Conservation (phyloP, 2,797 vertebrate species). For the Fistularia commersonii region DNA sequence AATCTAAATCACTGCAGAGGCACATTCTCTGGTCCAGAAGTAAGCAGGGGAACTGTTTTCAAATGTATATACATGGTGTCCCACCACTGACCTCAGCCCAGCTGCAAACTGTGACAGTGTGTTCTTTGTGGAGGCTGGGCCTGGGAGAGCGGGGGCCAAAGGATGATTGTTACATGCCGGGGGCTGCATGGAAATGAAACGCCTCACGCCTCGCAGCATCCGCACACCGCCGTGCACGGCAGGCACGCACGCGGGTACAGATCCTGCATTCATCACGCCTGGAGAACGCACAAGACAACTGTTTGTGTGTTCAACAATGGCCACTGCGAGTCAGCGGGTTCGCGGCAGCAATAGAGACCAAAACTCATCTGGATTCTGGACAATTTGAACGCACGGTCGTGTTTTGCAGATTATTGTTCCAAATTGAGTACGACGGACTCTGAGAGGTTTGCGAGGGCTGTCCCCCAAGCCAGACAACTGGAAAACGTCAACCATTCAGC, state of each 20-base stretch:
- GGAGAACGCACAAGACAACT: constrained; percentile 7
- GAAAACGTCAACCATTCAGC: no score
- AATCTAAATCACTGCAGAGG: no score
- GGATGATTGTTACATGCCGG: constrained; percentile 52
- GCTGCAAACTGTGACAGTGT: constrained; percentile 69
- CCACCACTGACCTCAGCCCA: constrained; percentile 22
- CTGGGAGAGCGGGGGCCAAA: constrained; percentile 43
- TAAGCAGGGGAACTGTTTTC: no score
- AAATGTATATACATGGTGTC: no score
- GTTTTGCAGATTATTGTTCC: no score
- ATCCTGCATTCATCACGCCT: constrained; percentile 27
- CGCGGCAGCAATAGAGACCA: neutral
- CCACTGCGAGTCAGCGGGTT: constrained; percentile 5
- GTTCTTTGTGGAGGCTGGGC: constrained; percentile 59
- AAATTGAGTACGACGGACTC: no score
- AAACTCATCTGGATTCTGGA: constrained; percentile 14
- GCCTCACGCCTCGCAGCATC: constrained; percentile 8
- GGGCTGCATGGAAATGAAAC: constrained; percentile 63
- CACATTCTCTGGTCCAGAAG: no score
- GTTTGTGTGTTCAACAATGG: constrained; percentile 21
- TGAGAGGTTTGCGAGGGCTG: no score
- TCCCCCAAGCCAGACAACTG: no score
- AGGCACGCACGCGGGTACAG: constrained; percentile 27
- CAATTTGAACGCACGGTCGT: neutral
- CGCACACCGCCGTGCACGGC: constrained; percentile 18